phyloP scores from a whole-genome alignment of 2,888 invertebrate species.

The Spatulosminthurus flaviceps region DNA sequence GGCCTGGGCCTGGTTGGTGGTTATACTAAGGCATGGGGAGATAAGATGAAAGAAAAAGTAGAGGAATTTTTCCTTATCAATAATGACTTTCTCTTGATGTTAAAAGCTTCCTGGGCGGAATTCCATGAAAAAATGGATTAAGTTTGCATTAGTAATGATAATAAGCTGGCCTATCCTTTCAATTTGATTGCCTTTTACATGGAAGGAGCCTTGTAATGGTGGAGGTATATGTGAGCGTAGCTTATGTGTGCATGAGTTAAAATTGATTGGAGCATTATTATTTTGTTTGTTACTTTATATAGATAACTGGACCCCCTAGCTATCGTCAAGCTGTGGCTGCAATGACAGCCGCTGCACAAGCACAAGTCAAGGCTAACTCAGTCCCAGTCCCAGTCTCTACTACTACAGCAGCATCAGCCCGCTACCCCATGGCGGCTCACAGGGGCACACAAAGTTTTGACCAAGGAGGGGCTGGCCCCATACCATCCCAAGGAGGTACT shows the following conservation, averaged over 20 bases:
- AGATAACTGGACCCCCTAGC: slow-evolving; percentile 59
- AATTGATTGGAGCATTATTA: background rate
- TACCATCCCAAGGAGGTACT: slow-evolving; percentile 18
- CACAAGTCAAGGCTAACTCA: slow-evolving; percentile 37
- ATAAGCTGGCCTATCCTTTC: too few species aligned
- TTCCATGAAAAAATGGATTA: too few species aligned
- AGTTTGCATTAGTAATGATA: too few species aligned
- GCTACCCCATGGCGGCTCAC: slow-evolving; percentile 42
- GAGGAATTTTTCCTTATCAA: background rate
- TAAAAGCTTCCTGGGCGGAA: slow-evolving; percentile 10
- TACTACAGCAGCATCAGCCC: slow-evolving; percentile 12
- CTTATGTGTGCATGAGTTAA: background rate
- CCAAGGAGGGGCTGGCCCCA: slow-evolving; percentile 37
- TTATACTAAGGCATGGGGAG: too few species aligned
- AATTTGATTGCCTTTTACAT: too few species aligned
- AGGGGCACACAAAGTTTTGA: slow-evolving; percentile 61
- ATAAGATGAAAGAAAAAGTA: too few species aligned
- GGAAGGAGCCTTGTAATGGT: too few species aligned
- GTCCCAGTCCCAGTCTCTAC: too few species aligned
- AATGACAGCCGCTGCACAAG: slow-evolving; percentile 48
- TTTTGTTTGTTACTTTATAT: background rate
- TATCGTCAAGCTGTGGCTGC: slow-evolving; percentile 62
- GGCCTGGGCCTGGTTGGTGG: too few species aligned
- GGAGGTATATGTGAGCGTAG: too few species aligned
- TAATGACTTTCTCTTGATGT: background rate